phyloP scores from a whole-genome alignment of 35 echinoderm and acorn worm genomes.

The Apostichopus parvimensis region DNA sequence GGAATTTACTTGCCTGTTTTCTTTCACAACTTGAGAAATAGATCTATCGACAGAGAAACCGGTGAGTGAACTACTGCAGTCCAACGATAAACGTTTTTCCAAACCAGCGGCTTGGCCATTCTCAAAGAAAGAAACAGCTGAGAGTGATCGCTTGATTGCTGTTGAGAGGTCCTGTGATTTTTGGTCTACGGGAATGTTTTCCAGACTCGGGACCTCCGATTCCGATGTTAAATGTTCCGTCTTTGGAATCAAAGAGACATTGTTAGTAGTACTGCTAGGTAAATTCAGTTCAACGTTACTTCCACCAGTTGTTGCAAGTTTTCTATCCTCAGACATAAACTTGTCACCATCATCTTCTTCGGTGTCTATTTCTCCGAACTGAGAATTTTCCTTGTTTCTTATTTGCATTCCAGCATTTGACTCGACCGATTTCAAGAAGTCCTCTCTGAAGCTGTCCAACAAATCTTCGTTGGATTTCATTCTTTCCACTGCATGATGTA shows the following conservation, averaged over 20 bases:
- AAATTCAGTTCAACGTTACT: slow-evolving; percentile 14
- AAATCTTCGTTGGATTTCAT: slow-evolving; percentile 20
- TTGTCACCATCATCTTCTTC: not conserved
- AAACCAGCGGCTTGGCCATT: not conserved
- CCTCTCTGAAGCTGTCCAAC: slow-evolving; percentile 14
- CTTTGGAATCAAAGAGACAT: not conserved
- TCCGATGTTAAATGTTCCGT: slow-evolving; percentile 13
- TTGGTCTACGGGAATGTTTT: not conserved
- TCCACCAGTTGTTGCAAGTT: not conserved
- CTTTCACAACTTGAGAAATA: no score
- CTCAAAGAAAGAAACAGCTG: slow-evolving; percentile 5
- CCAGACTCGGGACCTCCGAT: not conserved
- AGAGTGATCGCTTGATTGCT: slow-evolving; percentile 13
- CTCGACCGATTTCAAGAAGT: not conserved
- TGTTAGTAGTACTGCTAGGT: slow-evolving; percentile 3
- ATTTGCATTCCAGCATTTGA: not conserved
- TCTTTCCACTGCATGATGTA: not conserved
- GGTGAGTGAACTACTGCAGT: no score
- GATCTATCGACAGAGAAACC: no score
- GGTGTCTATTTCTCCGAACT: not conserved
- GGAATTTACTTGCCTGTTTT: no score
- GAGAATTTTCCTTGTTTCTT: not conserved
- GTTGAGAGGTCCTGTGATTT: slow-evolving; percentile 4
- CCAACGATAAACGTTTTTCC: no score
- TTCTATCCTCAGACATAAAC: not conserved